Base-by-base conservation (phyloP, 2,888 invertebrate genomes). In the Mesopsocus fuscifrons region DNA sequence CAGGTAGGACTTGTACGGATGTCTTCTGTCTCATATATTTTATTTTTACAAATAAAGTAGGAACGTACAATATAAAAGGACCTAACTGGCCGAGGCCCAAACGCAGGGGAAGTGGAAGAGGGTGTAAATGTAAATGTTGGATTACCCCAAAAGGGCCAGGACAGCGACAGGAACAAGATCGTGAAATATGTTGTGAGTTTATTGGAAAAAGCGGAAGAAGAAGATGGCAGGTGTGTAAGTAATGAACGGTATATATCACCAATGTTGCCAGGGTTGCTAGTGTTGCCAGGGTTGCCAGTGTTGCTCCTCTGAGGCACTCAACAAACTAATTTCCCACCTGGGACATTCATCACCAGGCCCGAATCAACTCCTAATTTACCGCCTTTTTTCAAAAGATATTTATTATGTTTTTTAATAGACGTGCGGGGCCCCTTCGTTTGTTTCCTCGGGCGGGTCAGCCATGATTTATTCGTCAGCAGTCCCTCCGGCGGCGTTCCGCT, bases 271-370 rank as follows among this genome's bases (percentile, higher is more conserved):
- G 8, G n/a, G n/a, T n/a, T n/a, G n/a, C n/a, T n/a, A n/a, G n/a
- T n/a, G n/a, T n/a, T n/a, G 33, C 17, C 33, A 15, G 15, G 17
- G 15, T 33, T 33, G 33, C 33, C 33, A 33, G 16, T 33, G 16
- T 17, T 16, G 15, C 17, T 33, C 17, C 15, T 33, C 17, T 33
- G 33, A 17, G 17, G 33, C 33, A 33, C 33, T 16, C 16, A 15
- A 15, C 17, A 16, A 20, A 13, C 20, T 38, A 38, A 38, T 38
- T 38, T 38, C 38, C 38, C 38, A 38, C 38, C 38, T 38, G 38
- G 20, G 38, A 20, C 38, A 38, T 38, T 20, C 38, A 38, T 38
- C 38, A 18, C 38, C 18, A 33, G n/a, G n/a, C n/a, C n/a, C n/a
- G 8, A 9, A 26, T 11, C 26, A 26, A 26, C 26, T 26, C 26